Evolutionary conservation across 1,140 invertebrate genomes (phyloP), one percentile per base, ranked within the genome.

Genomic region (Matsumurasca onukii): DNA sequence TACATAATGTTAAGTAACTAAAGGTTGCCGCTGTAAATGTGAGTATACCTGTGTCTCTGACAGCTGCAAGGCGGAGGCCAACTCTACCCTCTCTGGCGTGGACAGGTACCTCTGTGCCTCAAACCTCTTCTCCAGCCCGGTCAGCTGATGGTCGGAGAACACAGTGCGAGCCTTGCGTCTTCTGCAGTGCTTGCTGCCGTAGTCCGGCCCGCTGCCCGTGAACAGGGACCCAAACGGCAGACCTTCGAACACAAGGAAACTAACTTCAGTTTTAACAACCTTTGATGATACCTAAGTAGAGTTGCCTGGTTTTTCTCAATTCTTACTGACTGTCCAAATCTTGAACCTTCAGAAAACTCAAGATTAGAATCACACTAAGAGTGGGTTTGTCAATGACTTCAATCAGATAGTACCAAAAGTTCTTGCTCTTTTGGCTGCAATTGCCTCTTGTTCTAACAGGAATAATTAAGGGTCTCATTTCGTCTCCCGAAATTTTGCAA

Each of bases 131-230:
- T 99, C 97, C 68, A 97, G 80, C 52, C 95, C 95, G 66, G 94
- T 95, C 45, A 98, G 80, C 79, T 98, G 96, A 24, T 96, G 93
- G 78, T 99, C 98, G 64, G 95, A 98, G 82, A 99, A 99, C 1
- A 99, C 98, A 0, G 98, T 99, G 59, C 98, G 83, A 0, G 95
- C 95, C 83, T 98, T 98, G 72, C 95, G 83, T 75, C 95, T 85
- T 9, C 95, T 84, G 79, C 95, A 97, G 75, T 96, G 92, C 78
- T 96, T 95, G 0, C 91, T 91, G 51, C 85, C 86, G 66, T 89
- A 81, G 69, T 88, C 87, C 67, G 79, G 76, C 2, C 80, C 79
- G 24, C 82, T 74, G 25, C 79, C 78, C 24, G 89, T 84, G 80
- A 91, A 91, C 31, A 92, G 76, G 0, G 87, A 84, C 67, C 87